Percentiles rank a stretch among this genome's conserved stretches.
phyloP scores from a whole-genome alignment of 2,888 invertebrate genomes.

The Diplolepis rosae region DNA sequence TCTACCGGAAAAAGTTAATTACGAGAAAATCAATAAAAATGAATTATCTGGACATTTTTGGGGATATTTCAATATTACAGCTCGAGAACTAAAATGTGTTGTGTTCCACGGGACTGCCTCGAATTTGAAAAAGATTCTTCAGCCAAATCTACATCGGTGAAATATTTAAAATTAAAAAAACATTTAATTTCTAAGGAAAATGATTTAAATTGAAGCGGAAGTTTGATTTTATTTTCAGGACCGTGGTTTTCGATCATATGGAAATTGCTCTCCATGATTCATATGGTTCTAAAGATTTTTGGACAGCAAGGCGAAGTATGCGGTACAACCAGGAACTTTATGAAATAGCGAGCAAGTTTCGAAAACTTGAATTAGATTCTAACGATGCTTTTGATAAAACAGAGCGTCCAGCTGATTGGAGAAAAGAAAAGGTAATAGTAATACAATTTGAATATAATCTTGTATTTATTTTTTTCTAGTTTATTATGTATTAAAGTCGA shows the following conservation, averaged over 20 bases:
- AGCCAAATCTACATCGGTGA: constrained; percentile 74
- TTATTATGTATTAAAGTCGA: background rate
- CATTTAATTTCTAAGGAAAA: no score
- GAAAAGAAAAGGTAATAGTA: constrained; percentile 74
- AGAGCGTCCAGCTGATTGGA: constrained; percentile 79
- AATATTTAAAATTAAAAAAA: constrained; percentile 34
- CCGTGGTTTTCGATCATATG: constrained; percentile 83
- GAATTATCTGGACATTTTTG: constrained; percentile 78
- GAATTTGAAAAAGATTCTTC: constrained; percentile 79
- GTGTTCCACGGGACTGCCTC: constrained; percentile 87
- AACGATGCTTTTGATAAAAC: constrained; percentile 78
- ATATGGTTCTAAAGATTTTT: constrained; percentile 89
- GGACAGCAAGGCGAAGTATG: constrained; percentile 88
- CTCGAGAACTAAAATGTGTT: constrained; percentile 82
- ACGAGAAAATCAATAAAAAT: constrained; percentile 69
- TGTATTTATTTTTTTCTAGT: constrained; percentile 26
- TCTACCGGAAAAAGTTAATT: constrained; percentile 44
- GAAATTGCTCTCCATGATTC: constrained; percentile 91
- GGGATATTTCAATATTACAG: constrained; percentile 82
- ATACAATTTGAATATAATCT: constrained; percentile 54
- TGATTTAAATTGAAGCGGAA: no score
- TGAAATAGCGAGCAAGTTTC: constrained; percentile 81
- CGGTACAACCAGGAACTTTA: constrained; percentile 84
- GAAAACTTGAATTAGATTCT: constrained; percentile 79
- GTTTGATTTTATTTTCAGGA: constrained; percentile 30